These are phyloP conservation scores for Orycteropus afer DNA, from an alignment of 2,113 vertebrate species.

Conservation along the genomic window DNA sequence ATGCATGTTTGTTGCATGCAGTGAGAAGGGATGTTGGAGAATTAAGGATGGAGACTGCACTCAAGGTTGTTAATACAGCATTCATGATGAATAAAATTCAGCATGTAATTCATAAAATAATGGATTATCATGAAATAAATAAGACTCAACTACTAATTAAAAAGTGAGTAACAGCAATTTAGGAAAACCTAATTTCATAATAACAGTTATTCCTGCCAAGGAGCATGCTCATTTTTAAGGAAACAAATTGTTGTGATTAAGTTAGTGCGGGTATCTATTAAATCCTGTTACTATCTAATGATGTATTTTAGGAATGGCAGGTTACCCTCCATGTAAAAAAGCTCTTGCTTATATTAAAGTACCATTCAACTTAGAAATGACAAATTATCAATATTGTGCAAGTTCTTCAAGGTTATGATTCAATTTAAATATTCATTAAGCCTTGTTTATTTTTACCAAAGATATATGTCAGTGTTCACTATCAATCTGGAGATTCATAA, in stretches of 20 bases:
- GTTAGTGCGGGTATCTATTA: not conserved
- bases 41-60: not conserved
- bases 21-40: not conserved
- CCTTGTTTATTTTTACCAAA: constrained; percentile 51
- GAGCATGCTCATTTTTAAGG: constrained; percentile 35
- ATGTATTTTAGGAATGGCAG: constrained; percentile 31
- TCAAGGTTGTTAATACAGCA: not conserved
- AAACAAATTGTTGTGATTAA: constrained; percentile 63
- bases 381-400: constrained; percentile 42
- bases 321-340: constrained; percentile 10
- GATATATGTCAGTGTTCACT: constrained; percentile 20
- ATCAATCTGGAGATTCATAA: constrained; percentile 22
- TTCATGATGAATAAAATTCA: not conserved
- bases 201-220: constrained; percentile 21
- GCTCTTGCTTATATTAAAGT: constrained; percentile 11
- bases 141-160: constrained; percentile 57
- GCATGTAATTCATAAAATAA: constrained; percentile 20
- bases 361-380: constrained; percentile 48
- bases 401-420: constrained; percentile 54
- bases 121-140: constrained; percentile 50
- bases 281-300: not conserved
- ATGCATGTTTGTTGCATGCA: not conserved
- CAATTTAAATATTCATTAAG: constrained; percentile 52
- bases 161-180: constrained; percentile 60
- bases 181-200: constrained; percentile 60